These are phyloP conservation scores for Drosophila orosa DNA, from an alignment of 1,140 invertebrate species.

Conservation along the genomic window DNA sequence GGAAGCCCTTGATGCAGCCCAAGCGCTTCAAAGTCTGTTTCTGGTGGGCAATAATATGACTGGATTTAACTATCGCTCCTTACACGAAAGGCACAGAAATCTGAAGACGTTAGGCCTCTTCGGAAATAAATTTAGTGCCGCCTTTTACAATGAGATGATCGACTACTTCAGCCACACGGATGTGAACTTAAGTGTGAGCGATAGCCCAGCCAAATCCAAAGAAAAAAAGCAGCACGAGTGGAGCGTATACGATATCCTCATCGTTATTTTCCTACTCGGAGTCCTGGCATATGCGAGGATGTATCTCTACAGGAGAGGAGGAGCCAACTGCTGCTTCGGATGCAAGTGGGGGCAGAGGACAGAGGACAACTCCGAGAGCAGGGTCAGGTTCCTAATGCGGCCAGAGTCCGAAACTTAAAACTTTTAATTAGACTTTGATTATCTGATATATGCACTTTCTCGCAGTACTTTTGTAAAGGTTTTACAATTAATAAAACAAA, in stretches of 20 bases:
- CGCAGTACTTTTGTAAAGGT: neutral
- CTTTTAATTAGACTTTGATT: neutral
- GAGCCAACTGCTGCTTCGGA: constrained; percentile 24
- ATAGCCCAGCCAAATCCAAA: neutral
- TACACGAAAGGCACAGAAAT: neutral
- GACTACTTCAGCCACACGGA: neutral
- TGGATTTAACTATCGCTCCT: neutral
- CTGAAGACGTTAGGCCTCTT: neutral
- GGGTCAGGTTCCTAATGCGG: neutral
- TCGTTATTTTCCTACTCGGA: constrained; percentile 13
- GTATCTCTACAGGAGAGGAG: constrained; percentile 5
- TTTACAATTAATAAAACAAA: neutral
- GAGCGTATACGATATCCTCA: constrained; percentile 18
- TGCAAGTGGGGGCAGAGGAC: constrained; percentile 18
- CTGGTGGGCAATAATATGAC: neutral
- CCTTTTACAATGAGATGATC: neutral
- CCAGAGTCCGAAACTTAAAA: neutral
- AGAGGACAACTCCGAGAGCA: neutral
- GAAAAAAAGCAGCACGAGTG: constrained; percentile 7
- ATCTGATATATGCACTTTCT: neutral
- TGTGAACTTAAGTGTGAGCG: neutral
- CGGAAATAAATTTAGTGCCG: neutral
- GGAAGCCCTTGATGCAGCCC: neutral
- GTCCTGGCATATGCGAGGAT: constrained; percentile 14
- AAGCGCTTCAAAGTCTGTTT: neutral